These are phyloP conservation scores for Folsomia manolachei DNA, from an alignment of 2,888 invertebrate genomes.

Conservation along the genomic window DNA sequence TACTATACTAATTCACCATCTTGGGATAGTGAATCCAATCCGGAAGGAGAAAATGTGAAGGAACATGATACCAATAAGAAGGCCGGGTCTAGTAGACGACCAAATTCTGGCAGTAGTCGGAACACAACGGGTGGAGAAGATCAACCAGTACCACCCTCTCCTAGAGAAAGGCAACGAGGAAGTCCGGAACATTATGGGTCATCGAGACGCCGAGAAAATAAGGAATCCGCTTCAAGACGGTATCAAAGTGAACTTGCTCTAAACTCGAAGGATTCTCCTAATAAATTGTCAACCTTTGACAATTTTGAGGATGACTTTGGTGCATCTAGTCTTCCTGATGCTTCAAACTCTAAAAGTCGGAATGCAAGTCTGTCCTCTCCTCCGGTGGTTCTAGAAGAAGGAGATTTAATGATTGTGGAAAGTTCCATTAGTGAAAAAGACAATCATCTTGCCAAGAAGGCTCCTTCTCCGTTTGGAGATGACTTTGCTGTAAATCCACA, in stretches of 20 bases:
- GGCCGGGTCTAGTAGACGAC: not conserved
- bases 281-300: constrained; percentile 21
- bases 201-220: constrained; percentile 7
- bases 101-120: constrained; percentile 14
- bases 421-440: not conserved
- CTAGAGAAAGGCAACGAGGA: not conserved
- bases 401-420: not conserved
- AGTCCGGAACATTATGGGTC: not conserved
- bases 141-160: too few relatives aligned
- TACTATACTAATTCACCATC: constrained; percentile 48
- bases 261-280: constrained; percentile 8
- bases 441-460: not conserved
- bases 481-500: constrained; percentile 8
- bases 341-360: not conserved
- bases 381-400: not conserved
- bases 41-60: constrained; percentile 29
- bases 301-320: constrained; percentile 46
- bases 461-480: constrained; percentile 48
- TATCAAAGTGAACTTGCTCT: constrained; percentile 27
- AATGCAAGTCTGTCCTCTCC: not conserved
- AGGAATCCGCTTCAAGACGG: constrained; percentile 16
- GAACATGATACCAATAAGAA: not conserved
- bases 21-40: constrained; percentile 48
- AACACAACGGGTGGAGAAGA: not conserved
- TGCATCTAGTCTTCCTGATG: not conserved